Base-by-base conservation (phyloP, 2,888 invertebrate genomes). In the Ellobium chinense region DNA sequence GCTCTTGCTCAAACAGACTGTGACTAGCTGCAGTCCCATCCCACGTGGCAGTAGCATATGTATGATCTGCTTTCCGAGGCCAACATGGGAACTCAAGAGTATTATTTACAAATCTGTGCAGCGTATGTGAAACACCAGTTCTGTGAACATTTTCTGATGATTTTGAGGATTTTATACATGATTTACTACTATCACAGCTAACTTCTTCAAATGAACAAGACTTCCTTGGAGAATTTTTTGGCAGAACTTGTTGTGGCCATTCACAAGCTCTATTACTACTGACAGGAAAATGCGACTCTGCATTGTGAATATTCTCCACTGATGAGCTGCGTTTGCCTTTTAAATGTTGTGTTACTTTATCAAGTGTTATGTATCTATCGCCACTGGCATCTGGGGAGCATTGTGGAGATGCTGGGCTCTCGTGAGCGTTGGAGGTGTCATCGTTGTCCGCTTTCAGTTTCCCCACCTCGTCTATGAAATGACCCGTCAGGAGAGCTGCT, bases 21-120 rank as follows among this genome's bases (percentile, higher is more conserved):
- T 80, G 80, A 24, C 80, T 80, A 70, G 80, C 63, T 62, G 80
- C 80, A 34, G 80, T 80, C 18, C 80, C 80, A 80, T 80, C 80
- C 80, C 80, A 80, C 0, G 80, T 80, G 3, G 80, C 80, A 24
- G 80, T 80, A 29, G 80, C 80, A 46, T 80, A 80, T 18, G 80
- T 80, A 54, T 80, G 80, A 36, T 80, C 80, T 21, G 80, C 80
- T 69, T 80, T 80, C 29, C 80, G 34, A n/a, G 80, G 80, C 80
- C 80, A 80, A 24, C 80, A 80, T 5, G 80, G 80, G 54, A 80
- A 80, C 54, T 80, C 80, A 18, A 80, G 54, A 2, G 75, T 75
- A 27, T 80, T 66, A 63, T 80, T 80, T n/a, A 80, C 70, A 69
- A 80, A 31, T 70, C 80, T 58, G 70, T 80, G 80, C 21, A 80